phyloP scores from a whole-genome alignment of 1,140 invertebrate genomes.

The Cotesia vestalis region DNA sequence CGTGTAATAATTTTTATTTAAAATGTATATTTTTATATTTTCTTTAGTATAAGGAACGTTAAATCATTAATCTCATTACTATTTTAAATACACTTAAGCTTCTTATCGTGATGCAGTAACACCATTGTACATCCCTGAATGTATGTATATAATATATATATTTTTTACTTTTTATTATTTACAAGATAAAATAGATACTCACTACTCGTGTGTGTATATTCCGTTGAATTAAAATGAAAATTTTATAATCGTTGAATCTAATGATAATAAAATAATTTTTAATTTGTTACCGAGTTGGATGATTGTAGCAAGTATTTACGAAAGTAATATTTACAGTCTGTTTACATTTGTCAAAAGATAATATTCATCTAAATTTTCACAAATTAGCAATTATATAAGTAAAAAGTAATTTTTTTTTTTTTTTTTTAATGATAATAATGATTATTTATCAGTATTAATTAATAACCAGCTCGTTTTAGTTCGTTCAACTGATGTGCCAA shows the following conservation, averaged over 20 bases:
- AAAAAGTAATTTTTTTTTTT: background rate
- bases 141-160: constrained; percentile 23
- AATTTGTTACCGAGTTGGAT: too few species aligned
- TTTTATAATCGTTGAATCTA: too few species aligned
- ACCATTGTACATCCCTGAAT: constrained; percentile 32
- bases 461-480: constrained; percentile 72
- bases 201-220: constrained; percentile 26
- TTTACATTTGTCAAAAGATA: constrained; percentile 46
- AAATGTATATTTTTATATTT: constrained; percentile 16
- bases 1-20: constrained; percentile 4
- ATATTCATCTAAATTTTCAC: constrained; percentile 40
- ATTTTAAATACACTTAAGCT: constrained; percentile 18
- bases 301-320: constrained; percentile 30
- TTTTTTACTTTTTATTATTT: constrained; percentile 41
- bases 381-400: background rate
- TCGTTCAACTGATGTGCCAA: constrained; percentile 77
- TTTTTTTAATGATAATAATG: background rate
- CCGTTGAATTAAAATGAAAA: too few species aligned
- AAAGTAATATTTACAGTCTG: constrained; percentile 13
- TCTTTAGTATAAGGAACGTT: constrained; percentile 52
- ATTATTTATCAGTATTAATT: constrained; percentile 37
- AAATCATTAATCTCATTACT: constrained; percentile 38
- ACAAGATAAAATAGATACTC: constrained; percentile 50
- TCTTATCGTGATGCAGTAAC: constrained; percentile 15
- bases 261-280: too few species aligned